These are phyloP conservation scores for Andrena camellia DNA, from an alignment of 2,888 invertebrate species.

Conservation along the genomic window DNA sequence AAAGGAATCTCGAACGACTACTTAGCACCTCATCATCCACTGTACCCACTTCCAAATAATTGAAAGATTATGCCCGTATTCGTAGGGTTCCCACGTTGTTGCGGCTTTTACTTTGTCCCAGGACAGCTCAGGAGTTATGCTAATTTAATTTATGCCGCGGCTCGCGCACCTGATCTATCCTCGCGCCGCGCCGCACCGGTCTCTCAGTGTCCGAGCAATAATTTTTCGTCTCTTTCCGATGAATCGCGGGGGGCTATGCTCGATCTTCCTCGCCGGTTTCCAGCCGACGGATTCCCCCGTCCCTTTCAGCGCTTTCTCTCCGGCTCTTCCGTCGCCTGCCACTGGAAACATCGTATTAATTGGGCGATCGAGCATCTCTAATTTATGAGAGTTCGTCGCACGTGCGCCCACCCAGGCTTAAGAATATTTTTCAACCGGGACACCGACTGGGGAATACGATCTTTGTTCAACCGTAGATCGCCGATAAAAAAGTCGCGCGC, in stretches of 20 bases:
- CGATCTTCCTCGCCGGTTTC: slow-evolving; percentile 22
- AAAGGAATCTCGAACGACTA: neutral
- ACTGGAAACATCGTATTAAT: slow-evolving; percentile 80
- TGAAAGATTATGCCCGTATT: slow-evolving; percentile 40
- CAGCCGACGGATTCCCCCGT: slow-evolving; percentile 21
- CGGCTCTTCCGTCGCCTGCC: slow-evolving; percentile 51
- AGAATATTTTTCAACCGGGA: slow-evolving; percentile 59
- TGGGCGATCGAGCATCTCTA: slow-evolving; percentile 74
- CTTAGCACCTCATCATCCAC: neutral
- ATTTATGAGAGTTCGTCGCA: slow-evolving; percentile 63
- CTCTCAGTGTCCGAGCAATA: slow-evolving; percentile 54
- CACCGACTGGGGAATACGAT: slow-evolving; percentile 34
- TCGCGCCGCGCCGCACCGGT: neutral
- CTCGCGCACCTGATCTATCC: slow-evolving; percentile 47
- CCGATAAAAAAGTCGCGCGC: slow-evolving; percentile 40
- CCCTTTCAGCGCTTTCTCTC: slow-evolving; percentile 49
- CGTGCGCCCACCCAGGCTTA: slow-evolving; percentile 66
- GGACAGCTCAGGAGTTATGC: slow-evolving; percentile 75
- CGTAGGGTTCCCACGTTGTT: slow-evolving; percentile 74
- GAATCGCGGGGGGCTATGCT: neutral
- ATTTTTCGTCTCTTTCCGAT: slow-evolving; percentile 35
- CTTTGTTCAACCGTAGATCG: slow-evolving; percentile 35
- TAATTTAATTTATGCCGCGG: slow-evolving; percentile 81
- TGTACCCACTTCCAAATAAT: slow-evolving; percentile 21
- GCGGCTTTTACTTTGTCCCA: slow-evolving; percentile 79